phyloP scores from a whole-genome alignment of 2,113 vertebrate species.

The Epinephelus moara region DNA sequence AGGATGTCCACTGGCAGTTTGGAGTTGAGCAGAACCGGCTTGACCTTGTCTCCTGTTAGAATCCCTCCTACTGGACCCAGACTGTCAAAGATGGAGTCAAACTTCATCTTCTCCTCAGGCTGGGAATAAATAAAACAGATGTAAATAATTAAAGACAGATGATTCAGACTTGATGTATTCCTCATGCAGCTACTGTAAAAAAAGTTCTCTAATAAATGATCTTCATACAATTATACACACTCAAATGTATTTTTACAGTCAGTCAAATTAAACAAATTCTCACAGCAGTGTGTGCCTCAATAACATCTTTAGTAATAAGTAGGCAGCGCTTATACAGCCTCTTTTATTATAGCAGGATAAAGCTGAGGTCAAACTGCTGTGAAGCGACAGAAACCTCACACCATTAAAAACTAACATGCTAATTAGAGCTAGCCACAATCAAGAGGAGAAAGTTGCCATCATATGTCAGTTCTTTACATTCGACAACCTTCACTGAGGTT shows the following conservation, averaged over 20 bases:
- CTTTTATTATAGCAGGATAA: too few species aligned
- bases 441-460: background rate
- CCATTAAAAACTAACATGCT: too few species aligned
- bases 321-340: background rate
- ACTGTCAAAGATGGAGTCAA: slow-evolving; percentile 97
- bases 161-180: background rate
- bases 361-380: too few species aligned
- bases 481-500: background rate
- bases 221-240: background rate
- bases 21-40: slow-evolving; percentile 98
- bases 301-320: background rate
- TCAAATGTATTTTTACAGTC: background rate
- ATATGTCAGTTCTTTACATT: background rate
- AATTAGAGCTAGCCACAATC: too few species aligned
- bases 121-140: slow-evolving; percentile 67
- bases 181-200: background rate
- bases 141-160: background rate
- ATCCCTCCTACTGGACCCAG: slow-evolving; percentile 92
- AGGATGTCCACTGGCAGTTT: slow-evolving; percentile 97
- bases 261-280: background rate
- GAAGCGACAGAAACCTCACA: too few species aligned
- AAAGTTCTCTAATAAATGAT: background rate
- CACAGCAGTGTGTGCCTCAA: background rate
- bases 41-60: slow-evolving; percentile 96
- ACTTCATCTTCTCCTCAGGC: slow-evolving; percentile 96